These are phyloP conservation scores for Drosophila eugracilis DNA, from an alignment of 1,140 invertebrate genomes.

Conservation along the genomic window DNA sequence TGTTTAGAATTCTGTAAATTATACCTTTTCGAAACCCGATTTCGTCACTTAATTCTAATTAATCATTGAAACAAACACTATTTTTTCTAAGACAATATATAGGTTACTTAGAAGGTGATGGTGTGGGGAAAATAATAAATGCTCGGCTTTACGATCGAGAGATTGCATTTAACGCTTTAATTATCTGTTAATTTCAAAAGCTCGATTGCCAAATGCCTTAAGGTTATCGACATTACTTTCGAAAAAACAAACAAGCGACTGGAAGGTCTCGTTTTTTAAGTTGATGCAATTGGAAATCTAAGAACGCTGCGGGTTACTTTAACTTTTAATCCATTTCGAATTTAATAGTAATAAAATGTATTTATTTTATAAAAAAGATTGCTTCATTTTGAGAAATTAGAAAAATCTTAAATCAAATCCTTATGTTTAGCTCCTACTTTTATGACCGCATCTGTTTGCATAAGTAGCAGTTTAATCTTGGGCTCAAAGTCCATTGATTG, in stretches of 20 bases:
- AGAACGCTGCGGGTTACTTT: neutral
- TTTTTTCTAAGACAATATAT: neutral
- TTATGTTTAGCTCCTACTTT: neutral
- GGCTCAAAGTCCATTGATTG: slow-evolving; percentile 42
- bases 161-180: slow-evolving; percentile 43
- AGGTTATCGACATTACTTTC: slow-evolving; percentile 65
- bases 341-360: neutral
- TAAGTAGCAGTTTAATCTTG: slow-evolving; percentile 25
- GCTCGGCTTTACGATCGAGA: slow-evolving; percentile 26
- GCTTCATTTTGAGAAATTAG: neutral
- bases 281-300: slow-evolving; percentile 22
- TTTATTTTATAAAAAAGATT: neutral
- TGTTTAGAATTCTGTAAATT: too few species aligned
- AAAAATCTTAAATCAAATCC: neutral
- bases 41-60: too few species aligned
- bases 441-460: slow-evolving; percentile 7
- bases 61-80: too few species aligned
- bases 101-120: neutral
- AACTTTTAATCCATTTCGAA: neutral
- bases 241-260: slow-evolving; percentile 38
- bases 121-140: neutral
- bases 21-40: too few species aligned
- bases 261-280: slow-evolving; percentile 31
- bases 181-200: slow-evolving; percentile 40
- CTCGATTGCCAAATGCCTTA: slow-evolving; percentile 55